A percentile compares a stretch with the other conserved stretches of the same genome.
These are phyloP conservation scores for Mionectes macconnelli DNA, from an alignment of 2,113 vertebrate species.

Conservation along the genomic window DNA sequence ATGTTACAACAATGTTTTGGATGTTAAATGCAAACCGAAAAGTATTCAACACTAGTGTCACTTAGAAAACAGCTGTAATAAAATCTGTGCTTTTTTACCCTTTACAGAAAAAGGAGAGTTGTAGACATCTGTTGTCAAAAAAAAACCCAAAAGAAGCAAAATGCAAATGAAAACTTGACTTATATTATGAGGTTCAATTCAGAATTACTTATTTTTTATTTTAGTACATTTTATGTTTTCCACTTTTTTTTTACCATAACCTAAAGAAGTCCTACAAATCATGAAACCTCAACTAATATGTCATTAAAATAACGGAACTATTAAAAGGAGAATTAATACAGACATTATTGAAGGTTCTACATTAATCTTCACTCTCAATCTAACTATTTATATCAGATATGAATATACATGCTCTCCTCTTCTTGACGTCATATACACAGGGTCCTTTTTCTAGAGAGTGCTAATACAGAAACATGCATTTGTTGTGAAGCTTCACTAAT, in stretches of 20 bases:
- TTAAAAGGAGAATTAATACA: not conserved
- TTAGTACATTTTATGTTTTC: not conserved
- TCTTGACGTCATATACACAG: not conserved
- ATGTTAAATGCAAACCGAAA: not conserved
- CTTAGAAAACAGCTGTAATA: not conserved
- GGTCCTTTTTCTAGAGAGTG: not conserved
- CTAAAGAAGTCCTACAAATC: not conserved
- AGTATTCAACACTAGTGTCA: not conserved
- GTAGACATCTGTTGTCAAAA: not conserved
- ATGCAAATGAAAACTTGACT: not conserved
- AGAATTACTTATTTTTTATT: not conserved
- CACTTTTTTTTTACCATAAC: not conserved
- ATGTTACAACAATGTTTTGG: not conserved
- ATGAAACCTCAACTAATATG: not conserved
- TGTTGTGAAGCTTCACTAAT: not conserved
- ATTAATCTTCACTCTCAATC: not conserved
- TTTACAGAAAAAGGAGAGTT: not conserved
- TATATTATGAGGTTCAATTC: not conserved
- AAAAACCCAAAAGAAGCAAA: accelerated
- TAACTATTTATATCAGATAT: not conserved
- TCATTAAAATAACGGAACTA: not conserved
- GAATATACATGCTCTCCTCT: not conserved
- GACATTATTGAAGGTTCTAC: not conserved
- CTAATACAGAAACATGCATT: not conserved
- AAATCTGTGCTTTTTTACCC: not conserved